A percentile compares a stretch with the other conserved stretches of the same genome.
phyloP scores from a whole-genome alignment of 2,797 vertebrate genomes.

The Pipistrellus pipistrellus region DNA sequence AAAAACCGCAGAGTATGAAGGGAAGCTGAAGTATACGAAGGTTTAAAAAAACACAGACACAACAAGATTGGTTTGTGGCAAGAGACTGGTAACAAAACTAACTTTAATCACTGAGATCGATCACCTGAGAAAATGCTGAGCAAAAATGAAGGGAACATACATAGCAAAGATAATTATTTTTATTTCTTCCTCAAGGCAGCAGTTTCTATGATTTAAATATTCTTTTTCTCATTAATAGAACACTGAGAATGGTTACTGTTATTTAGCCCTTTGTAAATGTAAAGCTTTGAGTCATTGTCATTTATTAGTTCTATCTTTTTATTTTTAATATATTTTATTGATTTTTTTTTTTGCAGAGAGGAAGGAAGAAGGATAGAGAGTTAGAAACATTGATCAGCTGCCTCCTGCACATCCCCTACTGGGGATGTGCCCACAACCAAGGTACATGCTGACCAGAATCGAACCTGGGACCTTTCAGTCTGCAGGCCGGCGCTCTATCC shows the following conservation, averaged over 20 bases:
- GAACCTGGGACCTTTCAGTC: too few relatives aligned
- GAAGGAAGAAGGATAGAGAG: too few relatives aligned
- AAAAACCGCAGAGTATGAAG: background rate
- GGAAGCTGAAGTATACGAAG: background rate
- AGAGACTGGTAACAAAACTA: background rate
- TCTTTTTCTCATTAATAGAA: conserved; percentile 13
- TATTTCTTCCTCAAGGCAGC: background rate
- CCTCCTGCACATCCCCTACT: too few relatives aligned
- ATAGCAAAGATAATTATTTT: background rate
- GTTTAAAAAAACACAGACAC: background rate
- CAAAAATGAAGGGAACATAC: background rate
- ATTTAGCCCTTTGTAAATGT: background rate
- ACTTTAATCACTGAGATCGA: background rate
- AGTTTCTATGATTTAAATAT: background rate
- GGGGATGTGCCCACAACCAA: too few relatives aligned
- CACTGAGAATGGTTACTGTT: background rate
- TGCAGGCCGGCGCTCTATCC: too few relatives aligned
- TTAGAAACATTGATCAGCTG: too few relatives aligned
- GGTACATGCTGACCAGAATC: too few relatives aligned
- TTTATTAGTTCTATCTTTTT: background rate
- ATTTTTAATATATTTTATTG: too few relatives aligned
- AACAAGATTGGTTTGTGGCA: background rate
- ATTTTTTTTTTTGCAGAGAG: too few relatives aligned
- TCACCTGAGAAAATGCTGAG: background rate
- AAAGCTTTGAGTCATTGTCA: background rate